phyloP scores from a whole-genome alignment of 2,113 vertebrate genomes.

The Notarius lentiginosus region DNA sequence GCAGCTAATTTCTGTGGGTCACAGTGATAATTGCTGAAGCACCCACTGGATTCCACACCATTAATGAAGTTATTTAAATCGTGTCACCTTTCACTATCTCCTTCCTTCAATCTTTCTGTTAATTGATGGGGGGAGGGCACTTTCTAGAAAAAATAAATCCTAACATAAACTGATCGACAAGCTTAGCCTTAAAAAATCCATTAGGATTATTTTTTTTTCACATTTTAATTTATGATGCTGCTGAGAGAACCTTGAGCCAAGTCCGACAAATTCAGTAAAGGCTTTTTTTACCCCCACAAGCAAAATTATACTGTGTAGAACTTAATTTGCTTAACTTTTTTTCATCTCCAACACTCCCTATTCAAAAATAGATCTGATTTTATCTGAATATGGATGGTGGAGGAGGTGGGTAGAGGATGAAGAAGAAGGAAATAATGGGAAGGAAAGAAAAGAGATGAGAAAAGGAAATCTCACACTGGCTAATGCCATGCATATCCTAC shows the following conservation, averaged over 20 bases:
- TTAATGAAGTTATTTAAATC: constrained; percentile 51
- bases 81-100: constrained; percentile 25
- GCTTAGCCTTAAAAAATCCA: neutral
- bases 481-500: neutral
- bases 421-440: neutral
- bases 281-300: neutral
- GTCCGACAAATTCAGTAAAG: neutral
- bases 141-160: constrained; percentile 19
- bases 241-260: neutral
- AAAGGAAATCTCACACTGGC: neutral
- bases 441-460: neutral
- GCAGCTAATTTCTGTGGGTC: constrained; percentile 48
- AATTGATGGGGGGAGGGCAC: constrained; percentile 15
- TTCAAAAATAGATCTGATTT: neutral
- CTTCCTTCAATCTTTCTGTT: constrained; percentile 29
- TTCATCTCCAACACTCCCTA: neutral
- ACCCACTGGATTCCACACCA: constrained; percentile 45
- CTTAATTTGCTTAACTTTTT: neutral
- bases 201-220: neutral
- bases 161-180: constrained; percentile 1
- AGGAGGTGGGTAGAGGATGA: neutral
- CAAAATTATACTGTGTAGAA: neutral
- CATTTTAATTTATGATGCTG: neutral
- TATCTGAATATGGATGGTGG: neutral
- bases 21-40: constrained; percentile 47